These are phyloP conservation scores for Scaptodrosophila lebanonensis DNA, from an alignment of 1,140 invertebrate genomes.

Conservation along the genomic window DNA sequence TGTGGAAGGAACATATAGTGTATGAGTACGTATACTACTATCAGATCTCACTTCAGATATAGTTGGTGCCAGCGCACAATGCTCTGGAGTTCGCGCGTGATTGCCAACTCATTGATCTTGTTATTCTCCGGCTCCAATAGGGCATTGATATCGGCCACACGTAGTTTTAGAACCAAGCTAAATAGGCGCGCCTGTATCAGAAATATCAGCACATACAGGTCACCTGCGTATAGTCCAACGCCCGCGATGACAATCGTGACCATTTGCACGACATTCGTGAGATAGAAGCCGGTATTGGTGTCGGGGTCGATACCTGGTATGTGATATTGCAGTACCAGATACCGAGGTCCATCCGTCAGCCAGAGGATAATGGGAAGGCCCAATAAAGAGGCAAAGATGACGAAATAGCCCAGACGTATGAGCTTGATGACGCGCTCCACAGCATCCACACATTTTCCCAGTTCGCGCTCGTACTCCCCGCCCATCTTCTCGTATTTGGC, in stretches of 20 bases:
- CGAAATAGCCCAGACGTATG: neutral
- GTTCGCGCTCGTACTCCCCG: too few relatives aligned
- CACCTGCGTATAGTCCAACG: conserved; percentile 43
- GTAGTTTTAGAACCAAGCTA: conserved; percentile 38
- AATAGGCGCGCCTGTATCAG: conserved; percentile 44
- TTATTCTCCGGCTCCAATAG: conserved; percentile 15
- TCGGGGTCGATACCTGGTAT: conserved; percentile 43
- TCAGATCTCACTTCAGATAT: too few relatives aligned
- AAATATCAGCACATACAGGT: conserved; percentile 34
- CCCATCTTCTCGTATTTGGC: too few relatives aligned
- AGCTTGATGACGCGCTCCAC: neutral
- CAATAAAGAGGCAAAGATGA: too few relatives aligned
- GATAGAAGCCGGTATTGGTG: conserved; percentile 15
- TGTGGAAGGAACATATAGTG: neutral
- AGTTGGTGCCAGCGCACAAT: too few relatives aligned
- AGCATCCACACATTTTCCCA: too few relatives aligned
- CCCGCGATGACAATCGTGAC: conserved; percentile 26
- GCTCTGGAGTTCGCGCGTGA: neutral
- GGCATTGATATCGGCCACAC: conserved; percentile 20
- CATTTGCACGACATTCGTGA: conserved; percentile 41
- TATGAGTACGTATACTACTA: too few relatives aligned
- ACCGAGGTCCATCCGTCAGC: conserved; percentile 42
- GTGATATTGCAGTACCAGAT: conserved; percentile 33
- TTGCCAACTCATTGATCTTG: neutral
- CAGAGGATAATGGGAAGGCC: too few relatives aligned